Conservation (phyloP, 2,113 vertebrate genomes). For the Prolemur simus region DNA sequence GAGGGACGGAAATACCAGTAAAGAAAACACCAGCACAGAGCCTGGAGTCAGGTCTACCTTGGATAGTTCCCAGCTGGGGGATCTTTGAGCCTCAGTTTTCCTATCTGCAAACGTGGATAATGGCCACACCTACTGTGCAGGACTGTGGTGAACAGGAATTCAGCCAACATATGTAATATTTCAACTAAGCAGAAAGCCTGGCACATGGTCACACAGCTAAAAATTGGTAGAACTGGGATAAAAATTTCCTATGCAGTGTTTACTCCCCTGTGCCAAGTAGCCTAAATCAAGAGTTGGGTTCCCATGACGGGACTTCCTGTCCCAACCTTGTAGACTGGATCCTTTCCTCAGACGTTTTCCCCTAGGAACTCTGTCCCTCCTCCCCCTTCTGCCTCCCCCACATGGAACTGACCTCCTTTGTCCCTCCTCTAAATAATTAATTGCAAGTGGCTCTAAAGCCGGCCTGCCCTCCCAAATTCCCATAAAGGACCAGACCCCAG, state of each 20-base stretch:
- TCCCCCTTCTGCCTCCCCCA: too few species aligned
- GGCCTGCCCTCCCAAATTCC: background rate
- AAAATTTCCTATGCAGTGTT: background rate
- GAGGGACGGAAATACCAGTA: background rate
- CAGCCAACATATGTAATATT: background rate
- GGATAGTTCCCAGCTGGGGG: background rate
- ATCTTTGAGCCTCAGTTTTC: background rate
- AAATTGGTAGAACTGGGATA: background rate
- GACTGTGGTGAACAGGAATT: background rate
- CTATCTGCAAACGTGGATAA: background rate
- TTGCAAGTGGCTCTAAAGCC: background rate
- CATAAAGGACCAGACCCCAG: background rate
- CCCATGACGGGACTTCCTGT: background rate
- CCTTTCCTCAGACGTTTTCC: background rate
- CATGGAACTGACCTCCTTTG: background rate
- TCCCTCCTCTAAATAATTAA: too few species aligned
- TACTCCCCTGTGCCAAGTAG: background rate
- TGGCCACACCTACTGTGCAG: too few species aligned
- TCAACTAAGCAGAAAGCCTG: background rate
- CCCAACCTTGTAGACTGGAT: background rate
- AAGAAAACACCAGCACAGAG: background rate
- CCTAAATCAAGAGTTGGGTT: background rate
- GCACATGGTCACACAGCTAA: background rate
- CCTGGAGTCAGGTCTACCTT: background rate
- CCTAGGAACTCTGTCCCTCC: background rate